Percentiles rank a stretch among this genome's conserved stretches.
Conservation (phyloP, 2,888 invertebrate genomes). For the Aethes cnicana region DNA sequence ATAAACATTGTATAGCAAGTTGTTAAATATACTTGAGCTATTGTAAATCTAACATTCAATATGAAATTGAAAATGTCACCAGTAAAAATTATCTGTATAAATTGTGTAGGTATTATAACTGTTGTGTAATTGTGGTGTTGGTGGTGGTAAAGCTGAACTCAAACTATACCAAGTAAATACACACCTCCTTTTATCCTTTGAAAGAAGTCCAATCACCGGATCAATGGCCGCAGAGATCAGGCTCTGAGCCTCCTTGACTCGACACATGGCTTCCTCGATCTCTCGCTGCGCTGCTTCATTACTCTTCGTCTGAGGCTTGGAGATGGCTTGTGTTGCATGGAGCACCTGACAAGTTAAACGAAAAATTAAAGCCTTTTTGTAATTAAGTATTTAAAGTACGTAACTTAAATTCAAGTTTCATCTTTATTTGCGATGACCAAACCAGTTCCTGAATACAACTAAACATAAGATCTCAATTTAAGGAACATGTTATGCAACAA, state of each 20-base stretch:
- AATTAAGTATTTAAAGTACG: too few relatives aligned
- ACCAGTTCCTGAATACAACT: too few relatives aligned
- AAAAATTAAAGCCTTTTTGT: not conserved
- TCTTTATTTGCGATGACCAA: too few relatives aligned
- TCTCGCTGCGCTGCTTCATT: constrained; percentile 97
- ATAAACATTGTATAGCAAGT: too few relatives aligned
- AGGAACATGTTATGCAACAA: too few relatives aligned
- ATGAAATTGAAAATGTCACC: too few relatives aligned
- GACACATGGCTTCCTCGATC: constrained; percentile 98
- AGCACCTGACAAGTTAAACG: constrained; percentile 83
- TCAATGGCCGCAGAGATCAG: constrained; percentile 96
- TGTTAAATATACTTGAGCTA: too few relatives aligned
- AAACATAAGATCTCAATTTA: too few relatives aligned
- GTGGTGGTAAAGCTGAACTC: constrained; percentile 51
- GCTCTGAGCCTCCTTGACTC: constrained; percentile 97
- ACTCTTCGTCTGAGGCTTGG: constrained; percentile 96
- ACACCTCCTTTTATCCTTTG: constrained; percentile 90
- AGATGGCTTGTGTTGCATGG: constrained; percentile 95
- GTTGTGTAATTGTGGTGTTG: too few relatives aligned
- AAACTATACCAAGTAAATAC: constrained; percentile 39
- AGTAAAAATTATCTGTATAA: too few relatives aligned
- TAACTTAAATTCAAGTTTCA: not conserved
- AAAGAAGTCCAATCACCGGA: constrained; percentile 92
- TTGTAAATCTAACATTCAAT: too few relatives aligned
- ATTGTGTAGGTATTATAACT: too few relatives aligned